Evolutionary conservation across 2,888 invertebrate genomes (phyloP).

Genomic region (Formica aserva): DNA sequence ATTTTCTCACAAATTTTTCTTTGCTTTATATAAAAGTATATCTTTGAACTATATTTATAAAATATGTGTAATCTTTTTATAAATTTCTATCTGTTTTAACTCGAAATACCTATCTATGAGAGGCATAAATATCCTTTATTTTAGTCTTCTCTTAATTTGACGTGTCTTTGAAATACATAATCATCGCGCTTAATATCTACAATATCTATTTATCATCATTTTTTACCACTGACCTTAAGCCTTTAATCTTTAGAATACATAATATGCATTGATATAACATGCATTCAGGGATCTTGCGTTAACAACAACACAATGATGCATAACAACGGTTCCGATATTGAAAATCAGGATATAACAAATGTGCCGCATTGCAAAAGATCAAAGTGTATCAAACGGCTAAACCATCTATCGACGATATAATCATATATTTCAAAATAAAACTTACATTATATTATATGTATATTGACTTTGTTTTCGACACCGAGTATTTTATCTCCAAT

Average conservation of each 20-base stretch:
- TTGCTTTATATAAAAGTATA: too few species aligned
- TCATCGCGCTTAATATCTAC: too few species aligned
- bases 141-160: too few species aligned
- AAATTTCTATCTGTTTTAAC: too few species aligned
- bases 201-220: not conserved
- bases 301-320: not conserved
- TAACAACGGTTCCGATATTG: not conserved
- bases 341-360: not conserved
- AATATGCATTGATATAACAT: not conserved
- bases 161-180: too few species aligned
- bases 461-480: not conserved
- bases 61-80: too few species aligned
- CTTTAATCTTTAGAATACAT: not conserved
- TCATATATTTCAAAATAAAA: not conserved
- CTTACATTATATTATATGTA: not conserved
- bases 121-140: too few species aligned
- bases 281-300: not conserved
- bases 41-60: too few species aligned
- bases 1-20: too few species aligned
- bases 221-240: not conserved
- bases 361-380: not conserved
- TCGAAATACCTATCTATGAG: too few species aligned
- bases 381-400: constrained; percentile 11
- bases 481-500: not conserved
- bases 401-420: not conserved